A percentile compares a stretch with the other conserved stretches of the same genome.
Evolutionary conservation across 2,113 vertebrate species (phyloP).

Genomic region (Tonatia bakeri): DNA sequence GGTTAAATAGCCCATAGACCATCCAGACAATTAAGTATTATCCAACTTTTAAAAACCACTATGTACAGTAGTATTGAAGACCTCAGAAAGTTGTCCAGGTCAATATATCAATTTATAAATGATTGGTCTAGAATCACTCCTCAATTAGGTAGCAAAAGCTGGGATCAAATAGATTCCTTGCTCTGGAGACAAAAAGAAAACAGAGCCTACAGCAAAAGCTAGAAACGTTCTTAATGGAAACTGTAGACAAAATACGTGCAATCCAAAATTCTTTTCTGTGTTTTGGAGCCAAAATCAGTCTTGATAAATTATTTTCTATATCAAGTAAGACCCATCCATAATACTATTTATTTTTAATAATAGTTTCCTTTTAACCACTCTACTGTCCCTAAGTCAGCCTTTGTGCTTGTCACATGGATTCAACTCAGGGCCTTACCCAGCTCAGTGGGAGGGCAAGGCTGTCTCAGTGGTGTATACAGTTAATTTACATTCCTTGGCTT

Average conservation of each 20-base stretch:
- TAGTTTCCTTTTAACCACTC: not conserved
- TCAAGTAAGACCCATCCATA: not conserved
- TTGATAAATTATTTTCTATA: not conserved
- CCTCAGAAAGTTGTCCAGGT: not conserved
- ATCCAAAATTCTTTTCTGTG: not conserved
- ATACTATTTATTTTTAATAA: not conserved
- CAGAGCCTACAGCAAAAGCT: not conserved
- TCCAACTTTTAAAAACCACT: not conserved
- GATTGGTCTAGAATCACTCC: not conserved
- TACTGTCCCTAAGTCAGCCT: not conserved
- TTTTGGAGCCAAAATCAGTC: not conserved
- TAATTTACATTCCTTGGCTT: not conserved
- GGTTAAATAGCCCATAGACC: not conserved
- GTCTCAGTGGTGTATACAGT: not conserved
- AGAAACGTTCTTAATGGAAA: not conserved
- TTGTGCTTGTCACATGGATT: not conserved
- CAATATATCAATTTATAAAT: not conserved
- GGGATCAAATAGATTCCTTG: not conserved
- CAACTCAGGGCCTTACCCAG: not conserved
- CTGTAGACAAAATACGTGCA: not conserved
- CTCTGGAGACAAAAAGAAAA: not conserved
- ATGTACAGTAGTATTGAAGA: not conserved
- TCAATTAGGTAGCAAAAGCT: not conserved
- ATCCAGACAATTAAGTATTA: not conserved
- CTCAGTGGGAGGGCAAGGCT: not conserved